Percentiles rank a stretch among this genome's conserved stretches.
phyloP scores from a whole-genome alignment of 2,113 vertebrate genomes.

The Grammomys surdaster region DNA sequence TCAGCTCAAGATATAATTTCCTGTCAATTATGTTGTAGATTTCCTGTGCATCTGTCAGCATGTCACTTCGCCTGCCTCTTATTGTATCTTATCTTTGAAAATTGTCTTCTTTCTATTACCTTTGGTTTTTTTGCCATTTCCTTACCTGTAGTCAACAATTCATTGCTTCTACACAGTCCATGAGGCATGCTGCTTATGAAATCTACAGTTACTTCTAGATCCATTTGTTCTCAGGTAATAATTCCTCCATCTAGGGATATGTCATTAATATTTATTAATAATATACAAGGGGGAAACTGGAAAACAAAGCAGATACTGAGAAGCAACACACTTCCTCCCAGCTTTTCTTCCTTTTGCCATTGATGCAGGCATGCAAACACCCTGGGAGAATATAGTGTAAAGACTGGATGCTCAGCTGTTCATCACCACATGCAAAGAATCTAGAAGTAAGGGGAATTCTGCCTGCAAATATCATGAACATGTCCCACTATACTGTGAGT shows the following conservation, averaged over 20 bases:
- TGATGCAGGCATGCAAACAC: neutral
- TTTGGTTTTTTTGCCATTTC: conserved; percentile 75
- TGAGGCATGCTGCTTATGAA: neutral
- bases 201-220: neutral
- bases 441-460: neutral
- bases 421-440: neutral
- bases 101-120: conserved; percentile 73
- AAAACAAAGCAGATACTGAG: neutral
- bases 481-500: neutral
- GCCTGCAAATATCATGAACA: neutral
- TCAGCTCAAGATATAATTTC: conserved; percentile 81
- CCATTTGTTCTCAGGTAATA: too few species aligned
- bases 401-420: neutral
- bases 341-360: neutral
- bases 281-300: neutral
- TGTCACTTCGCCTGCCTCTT: conserved; percentile 75
- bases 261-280: neutral
- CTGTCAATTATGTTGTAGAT: conserved; percentile 85
- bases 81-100: conserved; percentile 65
- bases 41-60: conserved; percentile 78
- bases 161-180: neutral
- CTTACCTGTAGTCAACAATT: conserved; percentile 38
- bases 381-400: neutral
- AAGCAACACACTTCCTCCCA: neutral
- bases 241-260: neutral